These are phyloP conservation scores for Didymodactylos carnosus DNA, from an alignment of 2,888 invertebrate species.

Conservation along the genomic window DNA sequence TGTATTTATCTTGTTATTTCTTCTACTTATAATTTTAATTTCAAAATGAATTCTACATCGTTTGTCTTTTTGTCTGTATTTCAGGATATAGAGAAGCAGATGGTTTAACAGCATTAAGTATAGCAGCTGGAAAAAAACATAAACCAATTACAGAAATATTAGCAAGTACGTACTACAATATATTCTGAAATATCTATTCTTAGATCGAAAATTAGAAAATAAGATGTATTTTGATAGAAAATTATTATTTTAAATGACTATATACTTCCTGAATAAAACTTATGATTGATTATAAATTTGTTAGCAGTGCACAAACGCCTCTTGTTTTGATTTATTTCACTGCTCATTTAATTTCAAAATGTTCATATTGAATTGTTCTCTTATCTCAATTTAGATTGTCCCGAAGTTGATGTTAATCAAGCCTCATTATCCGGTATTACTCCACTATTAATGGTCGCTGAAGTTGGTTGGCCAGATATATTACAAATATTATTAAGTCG, in stretches of 20 bases:
- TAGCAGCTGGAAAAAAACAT: constrained; percentile 14
- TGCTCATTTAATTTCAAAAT: not conserved
- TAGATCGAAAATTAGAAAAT: no score
- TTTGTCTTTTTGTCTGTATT: not conserved
- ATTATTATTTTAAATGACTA: no score
- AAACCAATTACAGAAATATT: constrained; percentile 13
- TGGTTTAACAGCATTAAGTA: constrained; percentile 13
- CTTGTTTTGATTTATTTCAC: not conserved
- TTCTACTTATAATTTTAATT: not conserved
- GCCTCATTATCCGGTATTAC: constrained; percentile 13
- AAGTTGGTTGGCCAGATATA: constrained; percentile 15
- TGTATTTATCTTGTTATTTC: no score
- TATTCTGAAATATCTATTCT: not conserved
- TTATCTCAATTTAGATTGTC: not conserved
- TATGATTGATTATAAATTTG: no score
- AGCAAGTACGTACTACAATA: not conserved
- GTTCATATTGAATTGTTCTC: no score
- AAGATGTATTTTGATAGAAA: no score
- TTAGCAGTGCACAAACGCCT: not conserved
- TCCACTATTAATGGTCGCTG: constrained; percentile 14
- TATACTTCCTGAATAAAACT: no score
- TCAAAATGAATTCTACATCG: not conserved
- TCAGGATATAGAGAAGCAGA: constrained; percentile 13
- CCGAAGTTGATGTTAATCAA: constrained; percentile 14
- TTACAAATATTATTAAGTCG: constrained; percentile 7